Conservation (phyloP, 2,797 vertebrate genomes). For the Anguilla pacifica region DNA sequence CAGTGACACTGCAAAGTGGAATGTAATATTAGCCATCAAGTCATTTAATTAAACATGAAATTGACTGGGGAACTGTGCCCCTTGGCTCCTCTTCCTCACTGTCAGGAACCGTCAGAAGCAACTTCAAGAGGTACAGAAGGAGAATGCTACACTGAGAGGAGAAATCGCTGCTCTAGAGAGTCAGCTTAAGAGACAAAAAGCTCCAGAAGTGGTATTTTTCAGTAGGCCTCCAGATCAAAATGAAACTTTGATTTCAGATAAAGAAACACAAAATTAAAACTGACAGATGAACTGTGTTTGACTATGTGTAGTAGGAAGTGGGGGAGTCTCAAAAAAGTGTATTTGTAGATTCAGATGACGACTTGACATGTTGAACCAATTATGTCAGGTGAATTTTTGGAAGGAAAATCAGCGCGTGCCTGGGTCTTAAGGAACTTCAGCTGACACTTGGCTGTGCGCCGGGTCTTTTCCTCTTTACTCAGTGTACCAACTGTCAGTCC, state of each 20-base stretch:
- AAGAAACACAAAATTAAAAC: neutral
- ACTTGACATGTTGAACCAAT: neutral
- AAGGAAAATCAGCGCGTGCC: neutral
- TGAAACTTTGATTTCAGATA: neutral
- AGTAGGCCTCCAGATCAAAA: neutral
- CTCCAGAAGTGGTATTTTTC: conserved; percentile 34
- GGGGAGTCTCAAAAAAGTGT: neutral
- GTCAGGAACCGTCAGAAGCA: conserved; percentile 49
- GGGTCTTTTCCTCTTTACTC: neutral
- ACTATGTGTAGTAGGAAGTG: neutral
- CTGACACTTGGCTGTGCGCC: neutral
- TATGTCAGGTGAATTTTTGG: neutral
- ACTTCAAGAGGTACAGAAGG: conserved; percentile 45
- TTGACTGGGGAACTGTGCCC: neutral
- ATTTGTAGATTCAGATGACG: neutral
- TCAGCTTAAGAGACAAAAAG: conserved; percentile 36
- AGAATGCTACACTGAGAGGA: conserved; percentile 37
- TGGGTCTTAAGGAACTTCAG: neutral
- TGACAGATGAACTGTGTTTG: conserved; percentile 5
- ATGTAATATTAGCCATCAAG: neutral
- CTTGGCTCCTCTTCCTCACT: neutral
- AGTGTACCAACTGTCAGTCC: conserved; percentile 40
- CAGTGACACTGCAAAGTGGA: neutral
- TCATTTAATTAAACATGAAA: neutral
- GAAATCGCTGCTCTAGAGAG: conserved; percentile 37